phyloP scores from a whole-genome alignment of 2,888 invertebrate species.

The Coecobrya sp. region DNA sequence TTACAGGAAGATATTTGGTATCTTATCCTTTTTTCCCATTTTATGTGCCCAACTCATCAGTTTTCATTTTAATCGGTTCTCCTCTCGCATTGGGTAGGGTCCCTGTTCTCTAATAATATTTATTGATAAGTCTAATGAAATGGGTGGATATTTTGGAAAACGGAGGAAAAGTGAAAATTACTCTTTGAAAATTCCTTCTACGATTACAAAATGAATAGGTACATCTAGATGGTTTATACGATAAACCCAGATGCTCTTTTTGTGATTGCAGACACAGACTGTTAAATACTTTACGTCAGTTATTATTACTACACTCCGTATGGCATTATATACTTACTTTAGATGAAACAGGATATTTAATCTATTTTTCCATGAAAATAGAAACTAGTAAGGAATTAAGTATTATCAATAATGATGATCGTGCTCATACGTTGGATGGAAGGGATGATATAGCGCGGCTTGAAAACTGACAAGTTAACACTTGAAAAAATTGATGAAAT shows the following conservation, averaged over 20 bases:
- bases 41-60: conserved; percentile 21
- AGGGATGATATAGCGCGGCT: background rate
- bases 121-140: conserved; percentile 27
- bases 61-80: conserved; percentile 42
- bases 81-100: background rate
- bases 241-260: conserved; percentile 47
- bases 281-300: background rate
- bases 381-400: background rate
- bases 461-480: conserved; percentile 47
- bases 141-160: conserved; percentile 20
- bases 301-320: too few relatives aligned
- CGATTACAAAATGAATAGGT: conserved; percentile 11
- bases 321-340: background rate
- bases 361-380: conserved; percentile 31
- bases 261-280: background rate
- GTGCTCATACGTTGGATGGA: background rate
- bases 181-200: background rate
- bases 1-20: conserved; percentile 30
- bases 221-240: conserved; percentile 20
- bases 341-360: conserved; percentile 45
- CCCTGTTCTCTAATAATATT: background rate
- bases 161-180: conserved; percentile 6
- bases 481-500: conserved; percentile 17
- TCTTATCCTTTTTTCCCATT: conserved; percentile 25
- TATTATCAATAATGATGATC: background rate